Percentiles rank a stretch among this genome's conserved stretches.
Evolutionary conservation across 1,140 invertebrate genomes (phyloP).

Genomic region (Mercenaria mercenaria): DNA sequence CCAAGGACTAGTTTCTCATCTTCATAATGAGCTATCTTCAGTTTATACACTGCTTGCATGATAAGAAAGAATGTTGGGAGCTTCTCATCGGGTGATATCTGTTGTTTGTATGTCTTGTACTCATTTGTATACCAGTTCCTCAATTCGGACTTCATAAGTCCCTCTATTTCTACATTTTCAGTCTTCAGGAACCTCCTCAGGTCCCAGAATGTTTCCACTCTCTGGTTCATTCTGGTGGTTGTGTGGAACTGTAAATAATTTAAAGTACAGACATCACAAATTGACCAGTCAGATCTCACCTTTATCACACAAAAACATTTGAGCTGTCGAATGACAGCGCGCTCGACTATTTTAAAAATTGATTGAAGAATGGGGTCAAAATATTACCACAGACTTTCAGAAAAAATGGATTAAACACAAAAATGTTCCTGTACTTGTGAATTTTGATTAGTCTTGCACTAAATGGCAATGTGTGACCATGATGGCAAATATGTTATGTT

Average conservation of each 20-base stretch:
- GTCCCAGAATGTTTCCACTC: constrained; percentile 28
- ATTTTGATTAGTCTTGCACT: no score
- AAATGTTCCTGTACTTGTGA: no score
- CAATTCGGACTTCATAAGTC: background rate
- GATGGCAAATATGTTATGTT: no score
- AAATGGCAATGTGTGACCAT: no score
- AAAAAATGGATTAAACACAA: no score
- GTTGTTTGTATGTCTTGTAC: constrained; percentile 21
- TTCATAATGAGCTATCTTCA: constrained; percentile 17
- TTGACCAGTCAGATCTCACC: no score
- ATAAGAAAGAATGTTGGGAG: constrained; percentile 32
- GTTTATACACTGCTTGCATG: background rate
- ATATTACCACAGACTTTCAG: no score
- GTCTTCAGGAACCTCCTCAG: constrained; percentile 16
- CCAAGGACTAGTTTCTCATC: background rate
- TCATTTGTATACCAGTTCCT: constrained; percentile 7
- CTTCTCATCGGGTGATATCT: constrained; percentile 32
- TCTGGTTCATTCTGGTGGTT: background rate
- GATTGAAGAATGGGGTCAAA: no score
- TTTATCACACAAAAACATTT: no score
- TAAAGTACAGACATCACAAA: no score
- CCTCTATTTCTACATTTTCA: constrained; percentile 12
- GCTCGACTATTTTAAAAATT: no score
- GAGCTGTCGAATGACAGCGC: no score
- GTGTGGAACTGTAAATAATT: background rate